These are phyloP conservation scores for Aphelenchoides fujianensis DNA, from an alignment of 1,140 invertebrate genomes.

Conservation along the genomic window DNA sequence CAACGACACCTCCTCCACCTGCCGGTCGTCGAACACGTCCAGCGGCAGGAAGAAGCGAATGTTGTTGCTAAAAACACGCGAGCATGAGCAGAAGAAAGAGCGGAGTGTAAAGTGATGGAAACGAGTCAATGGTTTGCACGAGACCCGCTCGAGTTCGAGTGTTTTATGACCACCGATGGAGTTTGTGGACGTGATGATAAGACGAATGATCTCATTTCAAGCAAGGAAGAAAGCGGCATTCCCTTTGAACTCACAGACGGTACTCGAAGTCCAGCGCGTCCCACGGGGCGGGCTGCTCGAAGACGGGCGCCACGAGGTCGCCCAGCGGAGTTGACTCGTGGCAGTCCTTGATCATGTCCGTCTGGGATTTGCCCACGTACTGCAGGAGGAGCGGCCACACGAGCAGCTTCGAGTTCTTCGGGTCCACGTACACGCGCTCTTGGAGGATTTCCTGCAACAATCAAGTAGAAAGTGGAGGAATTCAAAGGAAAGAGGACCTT, in stretches of 20 bases:
- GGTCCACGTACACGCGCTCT: constrained; percentile 22
- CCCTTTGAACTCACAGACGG: constrained; percentile 11
- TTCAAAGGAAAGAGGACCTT: constrained; percentile 27
- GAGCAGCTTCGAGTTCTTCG: constrained; percentile 68
- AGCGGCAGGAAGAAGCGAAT: constrained; percentile 49
- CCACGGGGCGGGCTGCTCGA: constrained; percentile 47
- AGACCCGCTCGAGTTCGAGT: not conserved
- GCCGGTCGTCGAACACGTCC: constrained; percentile 36
- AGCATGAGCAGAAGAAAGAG: too few relatives aligned
- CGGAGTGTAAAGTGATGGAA: too few relatives aligned
- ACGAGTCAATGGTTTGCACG: not conserved
- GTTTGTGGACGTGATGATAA: not conserved
- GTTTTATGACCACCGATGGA: not conserved
- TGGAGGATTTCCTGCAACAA: not conserved
- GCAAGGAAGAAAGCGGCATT: too few relatives aligned
- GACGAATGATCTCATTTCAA: too few relatives aligned
- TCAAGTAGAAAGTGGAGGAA: constrained; percentile 16
- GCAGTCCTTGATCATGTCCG: constrained; percentile 64
- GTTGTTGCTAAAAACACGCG: constrained; percentile 40
- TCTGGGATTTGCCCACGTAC: constrained; percentile 73
- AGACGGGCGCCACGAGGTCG: constrained; percentile 41
- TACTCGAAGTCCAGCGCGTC: constrained; percentile 38
- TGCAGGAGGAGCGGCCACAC: constrained; percentile 78
- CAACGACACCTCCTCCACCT: constrained; percentile 24
- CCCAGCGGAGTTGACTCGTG: constrained; percentile 36